Percentiles rank a stretch among this genome's conserved stretches.
phyloP scores from a whole-genome alignment of 2,888 invertebrate genomes.

The Clitarchus hookeri region DNA sequence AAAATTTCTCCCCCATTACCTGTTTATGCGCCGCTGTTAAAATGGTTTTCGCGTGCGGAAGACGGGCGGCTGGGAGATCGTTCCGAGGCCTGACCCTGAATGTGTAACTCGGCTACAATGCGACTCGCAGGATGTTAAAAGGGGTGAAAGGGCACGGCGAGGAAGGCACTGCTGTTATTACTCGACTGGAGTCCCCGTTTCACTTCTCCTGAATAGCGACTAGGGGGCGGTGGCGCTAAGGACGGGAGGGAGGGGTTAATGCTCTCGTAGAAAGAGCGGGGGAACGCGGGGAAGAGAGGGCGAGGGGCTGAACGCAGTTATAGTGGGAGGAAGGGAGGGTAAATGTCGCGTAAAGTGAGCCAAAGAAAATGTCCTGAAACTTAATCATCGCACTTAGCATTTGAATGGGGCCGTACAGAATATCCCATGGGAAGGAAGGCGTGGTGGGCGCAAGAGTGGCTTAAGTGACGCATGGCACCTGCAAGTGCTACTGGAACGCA shows the following conservation, averaged over 20 bases:
- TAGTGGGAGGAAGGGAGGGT: neutral
- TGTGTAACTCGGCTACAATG: neutral
- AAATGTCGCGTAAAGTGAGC: conserved; percentile 25
- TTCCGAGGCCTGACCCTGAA: neutral
- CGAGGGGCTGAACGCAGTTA: neutral
- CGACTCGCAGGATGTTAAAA: neutral
- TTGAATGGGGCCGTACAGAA: conserved; percentile 20
- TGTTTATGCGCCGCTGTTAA: conserved; percentile 8
- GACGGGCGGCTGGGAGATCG: neutral
- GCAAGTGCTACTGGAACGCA: too few species aligned
- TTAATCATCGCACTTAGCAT: conserved; percentile 28
- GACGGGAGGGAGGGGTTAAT: neutral
- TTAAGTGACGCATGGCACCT: neutral
- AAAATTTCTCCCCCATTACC: conserved; percentile 14
- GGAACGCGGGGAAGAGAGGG: neutral
- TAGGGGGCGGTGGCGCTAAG: neutral
- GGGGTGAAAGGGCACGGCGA: neutral
- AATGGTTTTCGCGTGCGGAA: neutral
- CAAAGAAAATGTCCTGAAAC: conserved; percentile 27
- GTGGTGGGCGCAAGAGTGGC: neutral
- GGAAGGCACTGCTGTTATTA: neutral
- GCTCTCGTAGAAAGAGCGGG: neutral
- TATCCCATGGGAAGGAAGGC: neutral
- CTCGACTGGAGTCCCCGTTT: neutral
- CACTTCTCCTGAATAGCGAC: conserved; percentile 10